Percentiles rank a stretch among this genome's conserved stretches.
Evolutionary conservation across 2,113 vertebrate species (phyloP).

Genomic region (Pterocles gutturalis): DNA sequence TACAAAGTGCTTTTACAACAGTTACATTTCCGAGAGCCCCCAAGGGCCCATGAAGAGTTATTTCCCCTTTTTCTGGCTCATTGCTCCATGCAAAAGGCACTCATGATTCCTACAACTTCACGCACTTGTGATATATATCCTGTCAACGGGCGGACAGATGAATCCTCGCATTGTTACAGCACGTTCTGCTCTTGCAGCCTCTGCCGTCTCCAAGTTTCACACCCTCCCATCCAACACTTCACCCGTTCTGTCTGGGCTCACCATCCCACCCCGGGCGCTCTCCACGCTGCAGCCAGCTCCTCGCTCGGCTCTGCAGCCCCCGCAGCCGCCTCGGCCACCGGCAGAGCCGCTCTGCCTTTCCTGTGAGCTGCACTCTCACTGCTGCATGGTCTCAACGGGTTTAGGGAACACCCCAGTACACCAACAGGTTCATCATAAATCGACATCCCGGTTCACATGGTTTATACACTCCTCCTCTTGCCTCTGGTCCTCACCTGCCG

Average conservation of each 20-base stretch:
- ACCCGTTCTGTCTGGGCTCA: accelerated
- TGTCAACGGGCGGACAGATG: neutral
- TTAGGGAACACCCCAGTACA: accelerated
- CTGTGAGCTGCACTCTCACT: accelerated
- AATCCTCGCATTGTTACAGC: neutral
- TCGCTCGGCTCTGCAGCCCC: too few species aligned
- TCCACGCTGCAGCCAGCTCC: neutral
- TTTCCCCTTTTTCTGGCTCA: neutral
- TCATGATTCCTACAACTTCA: accelerated
- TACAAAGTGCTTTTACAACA: neutral
- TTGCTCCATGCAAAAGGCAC: neutral
- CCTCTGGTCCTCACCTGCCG: too few species aligned
- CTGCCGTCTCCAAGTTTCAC: neutral
- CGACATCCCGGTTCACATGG: neutral
- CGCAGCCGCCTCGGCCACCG: too few species aligned
- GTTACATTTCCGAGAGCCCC: neutral
- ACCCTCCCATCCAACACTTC: accelerated
- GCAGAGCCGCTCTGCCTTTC: neutral
- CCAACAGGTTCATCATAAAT: neutral
- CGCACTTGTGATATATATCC: neutral
- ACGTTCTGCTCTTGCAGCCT: neutral
- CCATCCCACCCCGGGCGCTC: accelerated
- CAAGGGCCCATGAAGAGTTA: accelerated
- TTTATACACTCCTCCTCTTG: neutral
- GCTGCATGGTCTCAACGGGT: neutral